Conservation (phyloP, 64 coral and sea anemone genomes). For the Montipora capricornis region DNA sequence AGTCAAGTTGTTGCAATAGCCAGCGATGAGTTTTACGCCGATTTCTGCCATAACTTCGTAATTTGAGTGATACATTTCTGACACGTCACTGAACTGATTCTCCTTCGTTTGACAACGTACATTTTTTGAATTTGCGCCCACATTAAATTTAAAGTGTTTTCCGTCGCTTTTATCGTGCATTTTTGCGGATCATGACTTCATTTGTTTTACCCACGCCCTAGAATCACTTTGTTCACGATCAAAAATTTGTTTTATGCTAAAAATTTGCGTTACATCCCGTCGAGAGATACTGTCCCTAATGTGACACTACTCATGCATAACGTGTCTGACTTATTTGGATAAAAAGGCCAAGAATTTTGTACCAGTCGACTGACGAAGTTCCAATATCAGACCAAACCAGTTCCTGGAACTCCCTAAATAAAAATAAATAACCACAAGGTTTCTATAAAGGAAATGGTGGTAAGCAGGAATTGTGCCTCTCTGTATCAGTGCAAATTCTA, state of each 20-base stretch:
- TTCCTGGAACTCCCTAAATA: neutral
- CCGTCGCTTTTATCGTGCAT: neutral
- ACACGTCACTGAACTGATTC: neutral
- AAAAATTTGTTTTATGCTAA: conserved; percentile 14
- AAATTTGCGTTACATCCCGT: conserved; percentile 6
- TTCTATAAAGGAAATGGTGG: conserved; percentile 17
- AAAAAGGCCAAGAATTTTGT: neutral
- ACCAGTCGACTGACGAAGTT: neutral
- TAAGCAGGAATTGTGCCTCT: neutral
- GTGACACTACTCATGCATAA: neutral
- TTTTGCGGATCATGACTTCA: neutral
- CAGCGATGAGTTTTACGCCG: neutral
- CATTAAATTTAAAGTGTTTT: neutral
- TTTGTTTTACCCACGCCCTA: neutral
- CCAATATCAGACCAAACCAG: neutral
- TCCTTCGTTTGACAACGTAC: neutral
- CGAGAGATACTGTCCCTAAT: neutral
- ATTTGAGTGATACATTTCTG: neutral
- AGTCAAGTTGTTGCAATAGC: neutral
- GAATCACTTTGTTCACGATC: neutral
- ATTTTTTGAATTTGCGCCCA: neutral
- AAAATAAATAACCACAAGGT: neutral
- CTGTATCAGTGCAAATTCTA: neutral
- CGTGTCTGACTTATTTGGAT: neutral
- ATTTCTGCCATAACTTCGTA: neutral